Conservation (phyloP, 2,113 vertebrate species). For the Rattus rattus region DNA sequence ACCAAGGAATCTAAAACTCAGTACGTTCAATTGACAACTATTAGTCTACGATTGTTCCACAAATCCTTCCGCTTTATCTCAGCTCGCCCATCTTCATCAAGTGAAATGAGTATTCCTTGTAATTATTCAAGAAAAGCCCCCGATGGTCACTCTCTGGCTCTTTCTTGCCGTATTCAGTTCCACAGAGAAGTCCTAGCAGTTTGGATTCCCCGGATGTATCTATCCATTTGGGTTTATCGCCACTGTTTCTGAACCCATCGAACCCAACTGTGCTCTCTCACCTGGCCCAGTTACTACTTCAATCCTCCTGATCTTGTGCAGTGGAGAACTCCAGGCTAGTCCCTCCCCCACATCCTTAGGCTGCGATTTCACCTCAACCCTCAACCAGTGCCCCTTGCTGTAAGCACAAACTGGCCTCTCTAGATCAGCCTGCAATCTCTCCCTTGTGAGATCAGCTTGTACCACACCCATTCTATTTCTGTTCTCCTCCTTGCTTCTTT, state of each 20-base stretch:
- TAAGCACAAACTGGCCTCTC: background rate
- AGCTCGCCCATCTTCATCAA: background rate
- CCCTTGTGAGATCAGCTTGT: background rate
- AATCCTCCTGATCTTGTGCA: background rate
- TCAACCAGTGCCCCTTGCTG: background rate
- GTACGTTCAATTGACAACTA: background rate
- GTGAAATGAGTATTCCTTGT: background rate
- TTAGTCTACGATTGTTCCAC: background rate
- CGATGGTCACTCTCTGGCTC: background rate
- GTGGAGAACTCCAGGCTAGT: no score
- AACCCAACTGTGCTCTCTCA: background rate
- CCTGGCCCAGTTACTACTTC: no score
- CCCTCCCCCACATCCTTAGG: background rate
- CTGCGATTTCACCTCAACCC: background rate
- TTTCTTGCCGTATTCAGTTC: background rate
- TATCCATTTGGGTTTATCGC: background rate
- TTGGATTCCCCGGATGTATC: background rate
- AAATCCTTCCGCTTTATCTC: background rate
- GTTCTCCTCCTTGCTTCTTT: background rate
- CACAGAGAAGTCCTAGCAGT: background rate
- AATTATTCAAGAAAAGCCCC: background rate
- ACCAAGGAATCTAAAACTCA: constrained; percentile 8
- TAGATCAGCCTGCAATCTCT: background rate
- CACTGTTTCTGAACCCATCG: background rate
- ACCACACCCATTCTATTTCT: accelerated